These are phyloP conservation scores for Drosophila dunni DNA, from an alignment of 1,140 invertebrate species.

Conservation along the genomic window DNA sequence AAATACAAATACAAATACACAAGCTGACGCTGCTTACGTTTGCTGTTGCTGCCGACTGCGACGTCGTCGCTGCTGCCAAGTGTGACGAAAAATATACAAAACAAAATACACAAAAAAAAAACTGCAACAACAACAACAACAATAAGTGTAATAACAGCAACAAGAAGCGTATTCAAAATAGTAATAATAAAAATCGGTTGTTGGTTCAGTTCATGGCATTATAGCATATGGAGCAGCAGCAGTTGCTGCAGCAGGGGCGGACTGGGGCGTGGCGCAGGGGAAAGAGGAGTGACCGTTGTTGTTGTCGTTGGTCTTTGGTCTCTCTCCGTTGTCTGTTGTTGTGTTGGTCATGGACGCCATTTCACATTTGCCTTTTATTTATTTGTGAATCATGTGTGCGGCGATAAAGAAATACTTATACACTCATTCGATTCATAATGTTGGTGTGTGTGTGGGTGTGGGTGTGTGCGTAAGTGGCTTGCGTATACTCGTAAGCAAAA, in stretches of 20 bases:
- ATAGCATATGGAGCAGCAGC: constrained; percentile 34
- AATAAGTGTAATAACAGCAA: constrained; percentile 58
- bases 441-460: background rate
- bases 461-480: background rate
- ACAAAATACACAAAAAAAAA: constrained; percentile 77
- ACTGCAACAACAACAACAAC: constrained; percentile 54
- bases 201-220: constrained; percentile 52
- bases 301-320: constrained; percentile 29
- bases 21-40: constrained; percentile 31
- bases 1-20: constrained; percentile 64
- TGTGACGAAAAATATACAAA: constrained; percentile 82
- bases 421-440: constrained; percentile 22
- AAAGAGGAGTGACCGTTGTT: constrained; percentile 34
- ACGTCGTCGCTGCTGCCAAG: constrained; percentile 65
- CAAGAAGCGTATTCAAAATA: constrained; percentile 80
- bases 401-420: constrained; percentile 69
- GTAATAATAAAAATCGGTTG: constrained; percentile 78
- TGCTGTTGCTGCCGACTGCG: constrained; percentile 34
- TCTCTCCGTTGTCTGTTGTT: constrained; percentile 47
- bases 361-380: constrained; percentile 57
- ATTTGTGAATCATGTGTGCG: constrained; percentile 69
- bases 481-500: constrained; percentile 1
- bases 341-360: constrained; percentile 79
- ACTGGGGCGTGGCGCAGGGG: constrained; percentile 5
- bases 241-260: constrained; percentile 18